Conservation (phyloP, 1,140 invertebrate species). For the Calephelis virginiensis region DNA sequence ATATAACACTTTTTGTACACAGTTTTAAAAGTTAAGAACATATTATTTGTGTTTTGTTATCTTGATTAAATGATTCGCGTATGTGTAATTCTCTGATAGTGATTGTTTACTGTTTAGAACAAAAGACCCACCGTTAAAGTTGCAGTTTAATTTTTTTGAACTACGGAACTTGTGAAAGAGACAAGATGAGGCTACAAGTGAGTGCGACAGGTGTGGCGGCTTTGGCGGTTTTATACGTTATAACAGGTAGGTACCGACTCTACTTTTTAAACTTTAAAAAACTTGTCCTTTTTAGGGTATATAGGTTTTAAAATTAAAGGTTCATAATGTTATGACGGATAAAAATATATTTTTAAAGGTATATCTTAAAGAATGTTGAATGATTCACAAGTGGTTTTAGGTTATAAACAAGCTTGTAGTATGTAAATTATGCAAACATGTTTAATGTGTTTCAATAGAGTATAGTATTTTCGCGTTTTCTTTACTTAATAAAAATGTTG, state of each 20-base stretch:
- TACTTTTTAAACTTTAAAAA: conserved; percentile 33
- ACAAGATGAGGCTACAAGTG: conserved; percentile 63
- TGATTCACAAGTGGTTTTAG: conserved; percentile 5
- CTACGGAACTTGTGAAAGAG: conserved; percentile 65
- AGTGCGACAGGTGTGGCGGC: conserved; percentile 72
- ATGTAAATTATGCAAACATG: conserved; percentile 1
- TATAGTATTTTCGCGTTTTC: no score
- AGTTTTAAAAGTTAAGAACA: conserved; percentile 44
- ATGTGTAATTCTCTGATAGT: conserved; percentile 59
- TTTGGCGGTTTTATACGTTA: conserved; percentile 60
- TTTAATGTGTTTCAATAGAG: neutral
- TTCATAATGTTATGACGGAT: no score
- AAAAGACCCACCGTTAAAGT: conserved; percentile 60
- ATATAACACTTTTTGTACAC: conserved; percentile 39
- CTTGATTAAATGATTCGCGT: conserved; percentile 47
- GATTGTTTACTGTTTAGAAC: conserved; percentile 64
- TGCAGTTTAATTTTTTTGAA: conserved; percentile 47
- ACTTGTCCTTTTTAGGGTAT: neutral
- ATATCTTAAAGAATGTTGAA: neutral
- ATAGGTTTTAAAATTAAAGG: no score
- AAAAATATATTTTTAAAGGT: neutral
- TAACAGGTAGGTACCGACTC: conserved; percentile 58
- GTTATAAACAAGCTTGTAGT: neutral
- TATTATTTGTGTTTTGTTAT: conserved; percentile 65
- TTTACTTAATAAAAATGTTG: neutral